Evolutionary conservation across 2,888 invertebrate genomes (phyloP), one percentile per base, ranked within the genome.

Genomic region (Synergus gifuensis): DNA sequence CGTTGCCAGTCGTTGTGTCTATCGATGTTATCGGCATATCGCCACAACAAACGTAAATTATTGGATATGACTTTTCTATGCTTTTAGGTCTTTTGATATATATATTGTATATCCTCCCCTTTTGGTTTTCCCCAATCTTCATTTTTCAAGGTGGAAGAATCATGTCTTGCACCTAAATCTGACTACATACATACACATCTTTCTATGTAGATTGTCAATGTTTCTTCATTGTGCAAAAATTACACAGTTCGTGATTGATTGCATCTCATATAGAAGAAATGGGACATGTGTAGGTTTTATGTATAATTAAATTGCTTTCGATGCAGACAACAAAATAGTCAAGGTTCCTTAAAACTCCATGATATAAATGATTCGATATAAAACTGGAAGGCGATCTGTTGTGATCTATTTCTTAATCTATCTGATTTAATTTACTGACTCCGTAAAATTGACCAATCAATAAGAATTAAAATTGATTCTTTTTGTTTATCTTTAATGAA

Each of bases 1-100:
- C 36, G 28, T 28, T 28, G 28, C 28, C 28, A 28, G 49, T 16
- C 67, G 44, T 18, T 67, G 22, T 14, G n/a, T 54, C 11, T 46
- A 69, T 69, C 66, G 44, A 67, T 22, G 8, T 67, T 44, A 44
- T 67, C 18, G 66, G 18, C n/a, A 60, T 60, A 22, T 60, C 60
- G 8, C 54, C n/a, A 60, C 60, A 22, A 22, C 11, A 60, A 22
- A 22, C 4, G 11, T 22, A 4, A 22, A 22, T 60, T 28, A 3
- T n/a, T n/a, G 9, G 54, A 54, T 54, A 54, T 54, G 16, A 54
- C 2, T n/a, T 54, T n/a, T 54, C n/a, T n/a, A 54, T 54, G n/a
- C 7, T 54, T 54, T 54, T 54, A 54, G 54, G 8, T n/a, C n/a
- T 54, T n/a, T 54, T n/a, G n/a, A n/a, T n/a, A n/a, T n/a, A n/a